Evolutionary conservation across 2,797 vertebrate species (phyloP).

Genomic region (Cottoperca gobio): DNA sequence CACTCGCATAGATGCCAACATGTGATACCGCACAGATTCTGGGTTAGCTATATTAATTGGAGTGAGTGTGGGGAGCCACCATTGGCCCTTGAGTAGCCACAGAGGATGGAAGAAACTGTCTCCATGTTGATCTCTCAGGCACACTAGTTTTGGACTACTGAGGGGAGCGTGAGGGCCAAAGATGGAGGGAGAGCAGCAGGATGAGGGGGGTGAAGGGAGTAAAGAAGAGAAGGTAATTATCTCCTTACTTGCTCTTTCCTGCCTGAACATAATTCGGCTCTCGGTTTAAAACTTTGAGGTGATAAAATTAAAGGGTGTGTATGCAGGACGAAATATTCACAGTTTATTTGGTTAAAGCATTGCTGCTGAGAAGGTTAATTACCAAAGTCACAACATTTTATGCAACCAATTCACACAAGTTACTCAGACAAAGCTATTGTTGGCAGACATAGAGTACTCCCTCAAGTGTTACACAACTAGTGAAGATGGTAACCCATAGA

Average conservation of each 20-base stretch:
- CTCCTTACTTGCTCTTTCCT: conserved; percentile 64
- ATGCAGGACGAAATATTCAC: not conserved
- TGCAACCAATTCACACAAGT: not conserved
- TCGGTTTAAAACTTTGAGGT: conserved; percentile 39
- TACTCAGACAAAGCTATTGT: too few species aligned
- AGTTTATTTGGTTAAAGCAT: not conserved
- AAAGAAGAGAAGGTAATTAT: conserved; percentile 53
- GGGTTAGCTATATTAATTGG: conserved; percentile 4
- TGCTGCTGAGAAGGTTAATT: conserved; percentile 39
- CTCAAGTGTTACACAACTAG: not conserved
- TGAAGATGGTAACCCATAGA: not conserved
- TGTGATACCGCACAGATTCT: conserved; percentile 4
- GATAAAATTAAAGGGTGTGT: not conserved
- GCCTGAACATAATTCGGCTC: conserved; percentile 44
- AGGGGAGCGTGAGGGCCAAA: conserved; percentile 62
- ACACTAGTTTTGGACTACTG: conserved; percentile 73
- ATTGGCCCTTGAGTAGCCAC: conserved; percentile 14
- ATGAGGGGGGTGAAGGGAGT: conserved; percentile 15
- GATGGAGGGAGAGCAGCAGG: conserved; percentile 50
- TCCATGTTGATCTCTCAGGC: conserved; percentile 73
- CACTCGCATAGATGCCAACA: not conserved
- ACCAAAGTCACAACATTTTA: conserved; percentile 17
- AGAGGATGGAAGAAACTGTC: conserved; percentile 69
- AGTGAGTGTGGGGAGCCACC: conserved; percentile 33
- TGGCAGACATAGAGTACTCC: not conserved